These are phyloP conservation scores for Ptilonorhynchus violaceus DNA, from an alignment of 2,113 vertebrate genomes.

Conservation along the genomic window DNA sequence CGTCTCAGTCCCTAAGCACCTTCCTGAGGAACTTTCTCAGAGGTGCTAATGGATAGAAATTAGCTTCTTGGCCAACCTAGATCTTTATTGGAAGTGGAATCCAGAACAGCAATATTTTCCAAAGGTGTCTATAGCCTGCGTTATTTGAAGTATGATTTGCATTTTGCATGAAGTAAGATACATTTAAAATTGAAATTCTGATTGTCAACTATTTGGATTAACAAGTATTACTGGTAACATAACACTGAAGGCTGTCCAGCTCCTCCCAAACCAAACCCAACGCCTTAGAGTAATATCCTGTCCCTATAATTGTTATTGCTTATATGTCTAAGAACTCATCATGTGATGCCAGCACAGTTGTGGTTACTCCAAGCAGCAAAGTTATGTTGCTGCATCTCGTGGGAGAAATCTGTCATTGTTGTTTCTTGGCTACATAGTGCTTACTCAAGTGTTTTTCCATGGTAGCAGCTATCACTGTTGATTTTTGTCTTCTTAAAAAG, in stretches of 20 bases:
- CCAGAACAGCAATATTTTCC: not conserved
- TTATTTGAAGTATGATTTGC: not conserved
- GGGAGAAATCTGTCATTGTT: not conserved
- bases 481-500: not conserved
- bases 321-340: not conserved
- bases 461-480: not conserved
- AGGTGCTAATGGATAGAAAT: not conserved
- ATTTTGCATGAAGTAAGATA: not conserved
- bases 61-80: not conserved
- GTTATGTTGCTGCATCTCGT: not conserved
- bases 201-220: not conserved
- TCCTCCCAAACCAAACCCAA: constrained; percentile 4
- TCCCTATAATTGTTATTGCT: not conserved
- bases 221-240: constrained; percentile 26
- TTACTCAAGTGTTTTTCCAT: not conserved
- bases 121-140: not conserved
- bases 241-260: not conserved
- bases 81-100: not conserved
- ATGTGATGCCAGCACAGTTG: not conserved
- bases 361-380: not conserved
- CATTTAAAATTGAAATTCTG: not conserved
- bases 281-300: not conserved
- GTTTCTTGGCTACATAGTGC: not conserved
- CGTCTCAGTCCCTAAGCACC: not conserved
- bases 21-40: not conserved